Percentiles rank a stretch among this genome's conserved stretches.
phyloP scores from a whole-genome alignment of 2,888 invertebrate genomes.

The Hirtodrosophila cameraria region DNA sequence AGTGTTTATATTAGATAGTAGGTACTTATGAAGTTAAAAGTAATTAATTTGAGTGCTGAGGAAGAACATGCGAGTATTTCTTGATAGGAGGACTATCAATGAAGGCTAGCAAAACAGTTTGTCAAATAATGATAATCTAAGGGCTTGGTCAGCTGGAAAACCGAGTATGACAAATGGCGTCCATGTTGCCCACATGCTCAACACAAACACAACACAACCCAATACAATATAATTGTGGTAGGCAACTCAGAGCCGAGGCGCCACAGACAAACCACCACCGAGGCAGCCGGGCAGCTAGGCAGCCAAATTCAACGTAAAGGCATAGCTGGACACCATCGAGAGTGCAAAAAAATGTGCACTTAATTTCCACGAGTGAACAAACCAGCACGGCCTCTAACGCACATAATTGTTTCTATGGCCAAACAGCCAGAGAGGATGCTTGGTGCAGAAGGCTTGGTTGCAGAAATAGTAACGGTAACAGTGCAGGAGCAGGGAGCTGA shows the following conservation, averaged over 20 bases:
- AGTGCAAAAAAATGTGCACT: slow-evolving; percentile 62
- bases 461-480: slow-evolving; percentile 1
- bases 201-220: slow-evolving; percentile 67
- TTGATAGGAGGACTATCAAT: slow-evolving; percentile 9
- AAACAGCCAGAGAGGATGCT: slow-evolving; percentile 10
- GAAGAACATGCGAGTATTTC: not conserved
- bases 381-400: slow-evolving; percentile 59
- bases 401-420: slow-evolving; percentile 72
- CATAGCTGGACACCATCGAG: slow-evolving; percentile 4
- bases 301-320: not conserved
- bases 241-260: not conserved
- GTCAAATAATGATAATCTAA: slow-evolving; percentile 76
- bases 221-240: slow-evolving; percentile 67
- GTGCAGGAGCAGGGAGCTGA: not conserved
- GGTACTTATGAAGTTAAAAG: too few relatives aligned
- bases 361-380: slow-evolving; percentile 70
- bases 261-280: not conserved
- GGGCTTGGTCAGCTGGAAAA: slow-evolving; percentile 48
- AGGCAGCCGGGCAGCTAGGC: too few relatives aligned
- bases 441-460: slow-evolving; percentile 9
- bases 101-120: slow-evolving; percentile 63
- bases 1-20: too few relatives aligned
- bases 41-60: slow-evolving; percentile 20
- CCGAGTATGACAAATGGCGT: slow-evolving; percentile 39
- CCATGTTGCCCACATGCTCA: slow-evolving; percentile 47